These are phyloP conservation scores for Bembecia ichneumoniformis DNA, from an alignment of 2,888 invertebrate species.

Conservation along the genomic window DNA sequence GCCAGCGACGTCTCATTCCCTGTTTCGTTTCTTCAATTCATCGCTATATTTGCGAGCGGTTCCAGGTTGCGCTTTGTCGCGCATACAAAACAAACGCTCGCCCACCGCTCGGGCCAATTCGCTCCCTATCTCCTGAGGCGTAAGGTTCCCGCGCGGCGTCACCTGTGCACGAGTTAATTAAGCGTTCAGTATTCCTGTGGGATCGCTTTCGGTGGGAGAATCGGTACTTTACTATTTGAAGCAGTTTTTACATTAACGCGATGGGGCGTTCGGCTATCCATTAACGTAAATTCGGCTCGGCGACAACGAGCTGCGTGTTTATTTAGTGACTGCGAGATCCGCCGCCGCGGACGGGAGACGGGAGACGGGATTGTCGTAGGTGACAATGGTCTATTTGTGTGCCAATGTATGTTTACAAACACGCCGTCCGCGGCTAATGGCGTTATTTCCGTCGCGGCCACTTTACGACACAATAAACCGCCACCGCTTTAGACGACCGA, in stretches of 20 bases:
- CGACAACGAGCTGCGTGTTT: background rate
- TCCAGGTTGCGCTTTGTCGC: background rate
- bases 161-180: slow-evolving; percentile 16
- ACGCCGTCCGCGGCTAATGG: slow-evolving; percentile 39
- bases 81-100: background rate
- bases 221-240: too few relatives aligned
- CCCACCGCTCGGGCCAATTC: too few relatives aligned
- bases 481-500: slow-evolving; percentile 9
- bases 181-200: slow-evolving; percentile 22
- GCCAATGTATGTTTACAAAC: slow-evolving; percentile 47
- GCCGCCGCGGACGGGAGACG: slow-evolving; percentile 6
- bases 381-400: slow-evolving; percentile 25
- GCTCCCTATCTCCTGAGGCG: too few relatives aligned
- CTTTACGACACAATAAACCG: slow-evolving; percentile 10
- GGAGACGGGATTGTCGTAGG: slow-evolving; percentile 12
- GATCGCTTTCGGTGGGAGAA: slow-evolving; percentile 11
- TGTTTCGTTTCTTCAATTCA: background rate
- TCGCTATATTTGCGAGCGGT: background rate
- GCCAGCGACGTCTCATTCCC: background rate
- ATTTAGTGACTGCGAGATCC: background rate
- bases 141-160: too few relatives aligned
- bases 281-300: background rate
- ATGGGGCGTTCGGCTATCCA: background rate
- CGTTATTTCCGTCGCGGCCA: slow-evolving; percentile 30
- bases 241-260: too few relatives aligned